A percentile compares a stretch with the other conserved stretches of the same genome.
Evolutionary conservation across 2,797 vertebrate species (phyloP).

Genomic region (Epinephelus malabaricus): DNA sequence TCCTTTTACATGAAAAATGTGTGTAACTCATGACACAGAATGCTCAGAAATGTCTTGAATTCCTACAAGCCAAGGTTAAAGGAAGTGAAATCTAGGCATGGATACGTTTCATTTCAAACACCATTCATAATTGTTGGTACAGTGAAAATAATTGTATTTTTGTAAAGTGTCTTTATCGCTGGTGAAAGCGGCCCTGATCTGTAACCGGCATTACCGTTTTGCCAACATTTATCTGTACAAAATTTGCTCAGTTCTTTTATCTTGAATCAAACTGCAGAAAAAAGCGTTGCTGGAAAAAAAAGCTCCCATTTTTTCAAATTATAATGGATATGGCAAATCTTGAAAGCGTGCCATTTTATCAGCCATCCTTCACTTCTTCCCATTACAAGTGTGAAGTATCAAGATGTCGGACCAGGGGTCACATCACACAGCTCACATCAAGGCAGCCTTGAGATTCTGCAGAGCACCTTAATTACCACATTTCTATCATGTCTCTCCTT

Average conservation of each 20-base stretch:
- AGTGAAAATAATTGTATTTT: not conserved
- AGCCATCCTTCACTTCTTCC: conserved; percentile 4
- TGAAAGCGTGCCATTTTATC: conserved; percentile 34
- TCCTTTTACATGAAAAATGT: not conserved
- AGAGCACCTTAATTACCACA: conserved; percentile 36
- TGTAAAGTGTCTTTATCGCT: not conserved
- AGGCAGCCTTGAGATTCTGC: conserved; percentile 22
- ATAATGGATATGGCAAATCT: conserved; percentile 32
- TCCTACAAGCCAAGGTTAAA: not conserved
- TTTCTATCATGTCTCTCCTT: conserved; percentile 30
- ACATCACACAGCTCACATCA: conserved; percentile 21
- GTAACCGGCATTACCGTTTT: conserved; percentile 12
- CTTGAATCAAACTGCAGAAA: conserved; percentile 15
- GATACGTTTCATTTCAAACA: conserved; percentile 7
- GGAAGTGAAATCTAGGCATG: not conserved
- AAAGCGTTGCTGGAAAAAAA: not conserved
- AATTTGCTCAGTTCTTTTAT: conserved; percentile 24
- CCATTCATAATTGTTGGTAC: not conserved
- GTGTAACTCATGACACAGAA: not conserved
- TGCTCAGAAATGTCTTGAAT: not conserved
- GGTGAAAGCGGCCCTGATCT: not conserved
- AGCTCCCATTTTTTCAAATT: conserved; percentile 14
- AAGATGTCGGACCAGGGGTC: conserved; percentile 42
- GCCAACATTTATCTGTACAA: conserved; percentile 2
- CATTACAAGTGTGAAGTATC: conserved; percentile 24